These are phyloP conservation scores for Crypturellus tataupa DNA, from an alignment of 2,797 vertebrate species.

Conservation along the genomic window DNA sequence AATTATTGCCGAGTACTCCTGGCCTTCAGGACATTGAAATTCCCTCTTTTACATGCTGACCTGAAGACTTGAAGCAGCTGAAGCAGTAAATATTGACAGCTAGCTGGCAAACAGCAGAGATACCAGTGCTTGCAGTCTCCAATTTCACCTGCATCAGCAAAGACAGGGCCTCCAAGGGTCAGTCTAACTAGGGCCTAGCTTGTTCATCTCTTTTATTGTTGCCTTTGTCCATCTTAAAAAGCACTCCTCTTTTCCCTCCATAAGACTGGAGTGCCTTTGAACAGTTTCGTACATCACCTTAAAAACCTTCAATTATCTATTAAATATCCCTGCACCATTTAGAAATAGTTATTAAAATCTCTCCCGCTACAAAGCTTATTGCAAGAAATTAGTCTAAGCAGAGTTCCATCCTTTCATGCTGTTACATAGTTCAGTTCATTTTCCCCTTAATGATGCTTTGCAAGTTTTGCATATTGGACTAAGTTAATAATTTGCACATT, in stretches of 20 bases:
- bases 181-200: neutral
- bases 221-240: neutral
- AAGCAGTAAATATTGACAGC: slow-evolving; percentile 80
- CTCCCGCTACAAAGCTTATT: neutral
- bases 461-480: neutral
- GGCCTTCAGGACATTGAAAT: slow-evolving; percentile 64
- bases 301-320: neutral
- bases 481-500: neutral
- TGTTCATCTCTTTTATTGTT: neutral
- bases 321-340: neutral
- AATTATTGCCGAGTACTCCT: neutral
- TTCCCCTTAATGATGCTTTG: neutral
- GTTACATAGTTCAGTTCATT: neutral
- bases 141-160: slow-evolving; percentile 86
- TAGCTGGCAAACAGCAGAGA: slow-evolving; percentile 82
- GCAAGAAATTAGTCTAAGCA: neutral
- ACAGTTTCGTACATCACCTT: accelerated
- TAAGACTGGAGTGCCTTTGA: neutral
- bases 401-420: neutral
- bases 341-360: neutral
- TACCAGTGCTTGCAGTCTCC: slow-evolving; percentile 78
- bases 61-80: slow-evolving; percentile 78
- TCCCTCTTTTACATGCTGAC: slow-evolving; percentile 46
- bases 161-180: slow-evolving; percentile 26
- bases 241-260: accelerated